Conservation (phyloP, 23 tunicate species). For the Halocynthia aurantium region DNA sequence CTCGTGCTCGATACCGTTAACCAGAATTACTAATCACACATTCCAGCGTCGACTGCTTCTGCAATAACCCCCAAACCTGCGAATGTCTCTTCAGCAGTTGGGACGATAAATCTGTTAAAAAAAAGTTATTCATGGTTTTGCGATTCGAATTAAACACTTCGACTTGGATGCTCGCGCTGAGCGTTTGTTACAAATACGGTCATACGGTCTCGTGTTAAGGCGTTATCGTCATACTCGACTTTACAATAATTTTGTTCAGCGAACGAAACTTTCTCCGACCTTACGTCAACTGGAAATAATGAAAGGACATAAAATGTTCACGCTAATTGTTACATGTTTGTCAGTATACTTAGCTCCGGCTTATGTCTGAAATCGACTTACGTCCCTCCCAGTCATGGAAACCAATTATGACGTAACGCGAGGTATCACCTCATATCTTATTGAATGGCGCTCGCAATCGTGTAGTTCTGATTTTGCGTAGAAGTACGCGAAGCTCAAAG, state of each 20-base stretch:
- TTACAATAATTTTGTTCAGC: too few relatives aligned
- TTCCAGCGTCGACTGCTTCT: conserved; percentile 23
- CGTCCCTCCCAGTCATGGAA: too few relatives aligned
- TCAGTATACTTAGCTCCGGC: too few relatives aligned
- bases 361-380: too few relatives aligned
- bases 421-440: too few relatives aligned
- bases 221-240: background rate
- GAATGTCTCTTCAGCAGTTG: conserved; percentile 71
- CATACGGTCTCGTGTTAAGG: background rate
- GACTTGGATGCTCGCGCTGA: background rate
- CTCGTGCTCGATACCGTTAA: too few relatives aligned
- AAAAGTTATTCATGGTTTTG: background rate
- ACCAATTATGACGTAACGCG: too few relatives aligned
- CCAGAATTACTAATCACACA: conserved; percentile 17
- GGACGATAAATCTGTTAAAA: conserved; percentile 43
- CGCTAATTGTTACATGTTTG: too few relatives aligned
- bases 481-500: background rate
- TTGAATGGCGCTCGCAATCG: background rate
- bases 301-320: too few relatives aligned
- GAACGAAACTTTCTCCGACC: too few relatives aligned
- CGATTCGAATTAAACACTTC: conserved; percentile 21
- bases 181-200: too few relatives aligned
- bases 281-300: too few relatives aligned
- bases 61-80: conserved; percentile 78
- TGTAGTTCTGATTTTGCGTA: background rate